Evolutionary conservation across 2,113 vertebrate genomes (phyloP).

Genomic region (Tragelaphus buxtoni): DNA sequence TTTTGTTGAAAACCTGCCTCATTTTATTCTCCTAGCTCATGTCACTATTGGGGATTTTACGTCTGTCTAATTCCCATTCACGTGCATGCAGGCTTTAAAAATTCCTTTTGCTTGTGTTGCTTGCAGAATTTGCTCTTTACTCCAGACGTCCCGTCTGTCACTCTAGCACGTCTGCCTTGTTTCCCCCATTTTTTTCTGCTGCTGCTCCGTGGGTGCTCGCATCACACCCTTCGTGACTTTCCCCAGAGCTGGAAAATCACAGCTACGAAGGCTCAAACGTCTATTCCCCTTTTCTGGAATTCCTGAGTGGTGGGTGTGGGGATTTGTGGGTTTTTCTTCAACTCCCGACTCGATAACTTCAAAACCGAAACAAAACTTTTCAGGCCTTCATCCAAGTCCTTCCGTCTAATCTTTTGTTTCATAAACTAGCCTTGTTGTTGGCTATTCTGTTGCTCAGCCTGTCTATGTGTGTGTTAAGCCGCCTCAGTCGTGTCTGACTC

Average conservation of each 20-base stretch:
- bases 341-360: not conserved
- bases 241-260: not conserved
- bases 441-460: not conserved
- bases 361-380: not conserved
- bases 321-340: not conserved
- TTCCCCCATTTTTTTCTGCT: not conserved
- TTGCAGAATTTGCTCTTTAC: not conserved
- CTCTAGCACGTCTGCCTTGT: rapidly evolving
- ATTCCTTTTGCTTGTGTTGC: not conserved
- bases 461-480: not conserved
- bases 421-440: rapidly evolving
- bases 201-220: not conserved
- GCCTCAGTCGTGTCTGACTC: not conserved
- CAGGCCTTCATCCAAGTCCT: rapidly evolving
- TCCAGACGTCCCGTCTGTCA: not conserved
- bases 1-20: not conserved
- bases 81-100: not conserved
- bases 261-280: not conserved
- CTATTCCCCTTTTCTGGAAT: not conserved
- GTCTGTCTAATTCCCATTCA: not conserved
- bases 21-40: not conserved
- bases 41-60: not conserved
- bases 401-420: not conserved
- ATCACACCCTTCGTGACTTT: not conserved
- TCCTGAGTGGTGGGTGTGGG: not conserved